Percentiles rank a stretch among this genome's conserved stretches.
These are phyloP conservation scores for Lagopus leucura DNA, from an alignment of 2,113 vertebrate species.

Conservation along the genomic window DNA sequence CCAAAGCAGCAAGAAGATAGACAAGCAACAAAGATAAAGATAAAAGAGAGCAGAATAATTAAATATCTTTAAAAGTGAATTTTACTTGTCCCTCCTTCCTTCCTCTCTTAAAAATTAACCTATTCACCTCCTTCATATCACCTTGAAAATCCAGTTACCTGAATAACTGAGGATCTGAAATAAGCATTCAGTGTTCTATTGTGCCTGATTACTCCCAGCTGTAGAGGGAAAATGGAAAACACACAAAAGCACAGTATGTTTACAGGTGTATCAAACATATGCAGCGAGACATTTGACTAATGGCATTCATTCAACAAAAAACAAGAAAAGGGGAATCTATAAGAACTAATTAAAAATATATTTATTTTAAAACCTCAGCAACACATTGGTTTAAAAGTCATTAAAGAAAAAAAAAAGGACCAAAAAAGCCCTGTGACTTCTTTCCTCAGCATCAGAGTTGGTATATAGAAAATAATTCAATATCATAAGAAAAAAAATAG, in stretches of 20 bases:
- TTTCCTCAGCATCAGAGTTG: background rate
- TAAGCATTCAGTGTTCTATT: background rate
- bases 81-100: background rate
- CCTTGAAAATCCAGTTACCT: background rate
- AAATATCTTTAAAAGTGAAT: background rate
- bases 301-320: background rate
- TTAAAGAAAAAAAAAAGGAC: background rate
- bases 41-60: background rate
- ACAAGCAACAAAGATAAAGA: background rate
- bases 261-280: background rate
- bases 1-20: background rate
- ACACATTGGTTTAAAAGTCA: background rate
- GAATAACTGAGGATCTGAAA: background rate
- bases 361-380: conserved; percentile 46
- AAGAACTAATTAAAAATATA: background rate
- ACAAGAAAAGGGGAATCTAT: background rate
- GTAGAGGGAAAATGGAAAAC: background rate
- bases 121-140: background rate
- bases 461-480: background rate
- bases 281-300: background rate
- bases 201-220: background rate
- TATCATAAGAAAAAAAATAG: background rate
- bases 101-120: background rate
- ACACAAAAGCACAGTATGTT: background rate
- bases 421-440: background rate